Percentiles rank a stretch among this genome's conserved stretches.
Conservation (phyloP, 2,888 invertebrate genomes). For the Bombylius discolor region DNA sequence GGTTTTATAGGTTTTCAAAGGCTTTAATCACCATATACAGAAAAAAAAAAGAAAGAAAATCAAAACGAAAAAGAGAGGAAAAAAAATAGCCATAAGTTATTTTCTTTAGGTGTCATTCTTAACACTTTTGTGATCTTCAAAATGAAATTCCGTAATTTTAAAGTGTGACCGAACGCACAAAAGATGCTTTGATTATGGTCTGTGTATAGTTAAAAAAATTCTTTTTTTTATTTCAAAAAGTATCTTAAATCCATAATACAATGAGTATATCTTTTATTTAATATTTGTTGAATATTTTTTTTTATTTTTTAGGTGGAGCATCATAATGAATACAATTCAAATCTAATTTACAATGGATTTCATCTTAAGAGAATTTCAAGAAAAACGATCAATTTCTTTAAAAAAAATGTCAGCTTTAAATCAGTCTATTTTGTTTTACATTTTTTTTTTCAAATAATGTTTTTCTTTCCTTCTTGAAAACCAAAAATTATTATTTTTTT, state of each 20-base stretch:
- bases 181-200: not conserved
- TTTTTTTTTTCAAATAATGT: not conserved
- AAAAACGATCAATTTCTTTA: not conserved
- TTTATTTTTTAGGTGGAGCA: not conserved
- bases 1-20: too few species aligned
- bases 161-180: constrained; percentile 7
- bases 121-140: constrained; percentile 9
- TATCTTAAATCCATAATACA: too few species aligned
- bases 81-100: not conserved
- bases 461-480: too few species aligned
- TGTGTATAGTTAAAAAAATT: too few species aligned
- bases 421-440: not conserved
- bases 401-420: not conserved
- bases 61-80: not conserved
- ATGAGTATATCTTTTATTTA: too few species aligned
- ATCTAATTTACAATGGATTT: not conserved
- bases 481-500: too few species aligned
- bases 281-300: not conserved
- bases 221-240: too few species aligned
- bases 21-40: too few species aligned
- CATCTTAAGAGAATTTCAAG: not conserved
- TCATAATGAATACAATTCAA: not conserved
- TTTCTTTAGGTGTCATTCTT: constrained; percentile 13
- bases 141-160: constrained; percentile 1
- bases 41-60: too few species aligned